Evolutionary conservation across 1,140 invertebrate species (phyloP).

Genomic region (Anthonomus grandis): DNA sequence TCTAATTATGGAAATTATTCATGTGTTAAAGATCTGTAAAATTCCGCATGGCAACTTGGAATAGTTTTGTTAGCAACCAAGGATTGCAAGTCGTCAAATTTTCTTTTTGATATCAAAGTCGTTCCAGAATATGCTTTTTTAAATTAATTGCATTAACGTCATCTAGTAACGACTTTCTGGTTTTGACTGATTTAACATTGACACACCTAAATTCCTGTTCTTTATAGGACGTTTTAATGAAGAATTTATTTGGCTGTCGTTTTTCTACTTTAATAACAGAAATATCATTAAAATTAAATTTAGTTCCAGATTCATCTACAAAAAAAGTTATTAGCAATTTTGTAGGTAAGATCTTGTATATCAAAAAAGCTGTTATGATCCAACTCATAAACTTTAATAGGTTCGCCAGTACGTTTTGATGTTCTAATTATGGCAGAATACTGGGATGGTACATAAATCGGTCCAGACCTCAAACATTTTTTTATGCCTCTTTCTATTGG

Average conservation of each 20-base stretch:
- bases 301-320: background rate
- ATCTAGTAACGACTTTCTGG: background rate
- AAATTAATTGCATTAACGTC: conserved; percentile 2
- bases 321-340: background rate
- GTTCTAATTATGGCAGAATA: conserved; percentile 24
- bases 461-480: conserved; percentile 6
- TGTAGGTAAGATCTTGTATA: conserved; percentile 3
- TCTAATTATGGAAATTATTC: no score
- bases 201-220: background rate
- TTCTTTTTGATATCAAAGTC: background rate
- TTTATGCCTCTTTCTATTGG: conserved; percentile 41
- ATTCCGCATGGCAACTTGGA: no score
- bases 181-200: background rate
- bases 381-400: conserved; percentile 21
- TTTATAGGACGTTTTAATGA: conserved; percentile 4
- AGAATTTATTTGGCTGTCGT: background rate
- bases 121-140: background rate
- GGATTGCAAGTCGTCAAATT: conserved; percentile 1
- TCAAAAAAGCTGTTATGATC: conserved; percentile 33
- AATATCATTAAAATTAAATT: conserved; percentile 2
- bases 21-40: no score
- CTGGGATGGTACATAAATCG: conserved; percentile 19
- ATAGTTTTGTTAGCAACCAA: no score
- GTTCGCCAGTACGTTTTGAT: conserved; percentile 35
- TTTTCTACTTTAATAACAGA: no score